Base-by-base conservation (phyloP, 2,797 vertebrate species). In the Falco peregrinus region DNA sequence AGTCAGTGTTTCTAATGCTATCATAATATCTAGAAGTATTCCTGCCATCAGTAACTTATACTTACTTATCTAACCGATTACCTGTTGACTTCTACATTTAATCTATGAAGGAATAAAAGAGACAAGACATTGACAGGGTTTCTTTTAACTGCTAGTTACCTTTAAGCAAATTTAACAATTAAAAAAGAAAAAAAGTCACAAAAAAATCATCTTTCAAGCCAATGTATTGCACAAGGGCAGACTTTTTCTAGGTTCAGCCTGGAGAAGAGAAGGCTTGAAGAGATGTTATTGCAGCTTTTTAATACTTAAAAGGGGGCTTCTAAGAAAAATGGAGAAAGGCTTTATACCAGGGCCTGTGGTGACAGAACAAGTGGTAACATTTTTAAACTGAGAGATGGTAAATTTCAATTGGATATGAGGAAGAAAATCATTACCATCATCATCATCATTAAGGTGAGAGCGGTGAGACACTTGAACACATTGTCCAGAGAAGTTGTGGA, bases 131-230 rank as follows among this genome's bases (percentile, higher is more conserved):
- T 81, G 50, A 22, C n/a, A 61, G 5, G 16, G 29, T 39, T 65
- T 50, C 76, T 67, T n/a, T 28, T 51, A 53, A 79, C 13, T 17
- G 2, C 29, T 76, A 56, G 9, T 56, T 61, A 81, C 11, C 37
- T 65, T 65, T 51, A 48, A 84, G 19, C 10, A 86, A 91, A 75
- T n/a, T 37, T 10, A 75, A 41, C 2, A 63, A 41, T 20, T 18
- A 48, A 43, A 9, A 35, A 26, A 20, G 26, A 75, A 6, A 37
- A 48, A 29, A 11, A 0, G 0, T 0, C 35, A 29, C 10, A 41
- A 43, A 16, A 24, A 68, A 59, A 25, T 24, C 22, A 18, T 31
- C 7, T 83, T 50, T 71, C 33, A 67, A 59, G 39, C 3, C 8
- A 45, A 8, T 35, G 10, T 61, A 15, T 70, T 57, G 12, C 31